These are phyloP conservation scores for Rynchops niger DNA, from an alignment of 2,113 vertebrate genomes.

Conservation along the genomic window DNA sequence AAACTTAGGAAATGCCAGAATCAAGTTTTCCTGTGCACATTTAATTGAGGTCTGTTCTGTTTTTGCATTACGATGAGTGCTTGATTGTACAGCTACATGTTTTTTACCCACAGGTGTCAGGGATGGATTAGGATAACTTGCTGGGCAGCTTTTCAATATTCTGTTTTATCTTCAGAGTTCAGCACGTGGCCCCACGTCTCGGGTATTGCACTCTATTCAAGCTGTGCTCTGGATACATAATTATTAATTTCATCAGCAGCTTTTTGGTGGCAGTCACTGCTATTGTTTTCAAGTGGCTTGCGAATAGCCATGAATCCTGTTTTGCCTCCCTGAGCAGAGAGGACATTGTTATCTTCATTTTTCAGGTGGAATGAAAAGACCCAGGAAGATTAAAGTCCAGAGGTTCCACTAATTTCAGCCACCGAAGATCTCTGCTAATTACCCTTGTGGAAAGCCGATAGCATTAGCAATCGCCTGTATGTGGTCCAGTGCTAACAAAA, in stretches of 20 bases:
- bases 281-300: conserved; percentile 40
- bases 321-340: conserved; percentile 5
- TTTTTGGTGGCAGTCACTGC: conserved; percentile 29
- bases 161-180: conserved; percentile 56
- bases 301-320: not conserved
- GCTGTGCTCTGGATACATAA: conserved; percentile 34
- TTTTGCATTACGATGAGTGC: not conserved
- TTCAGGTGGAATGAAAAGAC: conserved; percentile 20
- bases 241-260: conserved; percentile 45
- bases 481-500: not conserved
- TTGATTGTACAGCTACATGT: not conserved
- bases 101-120: conserved; percentile 44
- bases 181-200: conserved; percentile 14
- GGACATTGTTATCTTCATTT: conserved; percentile 51
- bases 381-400: not conserved
- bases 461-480: not conserved
- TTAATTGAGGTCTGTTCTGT: not conserved
- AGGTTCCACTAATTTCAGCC: conserved; percentile 18
- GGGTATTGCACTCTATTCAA: conserved; percentile 12
- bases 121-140: conserved; percentile 55
- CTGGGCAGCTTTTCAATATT: conserved; percentile 58
- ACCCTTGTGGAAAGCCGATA: conserved; percentile 16
- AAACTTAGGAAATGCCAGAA: not conserved
- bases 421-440: conserved; percentile 32
- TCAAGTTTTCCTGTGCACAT: not conserved